These are phyloP conservation scores for Drosophila austrosaltans DNA, from an alignment of 2,888 invertebrate species.

Conservation along the genomic window DNA sequence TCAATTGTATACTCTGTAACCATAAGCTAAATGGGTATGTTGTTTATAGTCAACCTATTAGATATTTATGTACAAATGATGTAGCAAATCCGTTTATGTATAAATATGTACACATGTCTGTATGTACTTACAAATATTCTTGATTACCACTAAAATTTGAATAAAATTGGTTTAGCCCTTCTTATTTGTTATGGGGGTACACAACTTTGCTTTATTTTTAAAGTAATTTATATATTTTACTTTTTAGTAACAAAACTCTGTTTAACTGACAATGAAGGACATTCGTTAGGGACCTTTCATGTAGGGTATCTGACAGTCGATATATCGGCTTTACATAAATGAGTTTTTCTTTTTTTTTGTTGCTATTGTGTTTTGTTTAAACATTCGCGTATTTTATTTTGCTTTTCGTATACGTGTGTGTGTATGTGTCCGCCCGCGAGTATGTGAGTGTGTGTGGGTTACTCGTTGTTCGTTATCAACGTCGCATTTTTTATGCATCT, in stretches of 20 bases:
- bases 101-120: background rate
- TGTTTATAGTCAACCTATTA: background rate
- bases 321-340: background rate
- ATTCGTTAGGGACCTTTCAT: background rate
- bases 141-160: no score
- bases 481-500: constrained; percentile 35
- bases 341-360: constrained; percentile 28
- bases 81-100: background rate
- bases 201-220: no score
- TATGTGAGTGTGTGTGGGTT: constrained; percentile 13
- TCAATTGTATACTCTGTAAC: background rate
- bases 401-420: constrained; percentile 28
- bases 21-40: background rate
- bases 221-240: no score
- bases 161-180: no score
- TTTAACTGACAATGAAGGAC: background rate
- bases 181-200: no score
- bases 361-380: constrained; percentile 43
- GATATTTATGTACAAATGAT: background rate
- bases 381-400: constrained; percentile 44
- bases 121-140: no score
- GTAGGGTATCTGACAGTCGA: background rate
- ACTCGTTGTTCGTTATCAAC: constrained; percentile 45
- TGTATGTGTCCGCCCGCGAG: background rate
- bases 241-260: no score